Evolutionary conservation across 2,797 vertebrate genomes (phyloP).

Genomic region (Micrastur ruficollis): DNA sequence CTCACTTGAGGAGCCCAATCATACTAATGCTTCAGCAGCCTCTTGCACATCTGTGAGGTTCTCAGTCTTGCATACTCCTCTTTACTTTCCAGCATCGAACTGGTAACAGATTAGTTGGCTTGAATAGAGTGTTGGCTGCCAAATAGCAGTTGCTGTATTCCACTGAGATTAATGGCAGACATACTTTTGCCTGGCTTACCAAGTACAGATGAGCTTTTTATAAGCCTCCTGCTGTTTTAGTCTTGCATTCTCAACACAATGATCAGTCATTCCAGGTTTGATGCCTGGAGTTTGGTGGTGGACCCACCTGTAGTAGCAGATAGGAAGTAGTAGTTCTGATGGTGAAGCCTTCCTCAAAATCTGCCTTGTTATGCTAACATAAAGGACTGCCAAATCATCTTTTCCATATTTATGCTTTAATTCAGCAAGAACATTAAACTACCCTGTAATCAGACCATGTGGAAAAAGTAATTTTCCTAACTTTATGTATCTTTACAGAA

Average conservation of each 20-base stretch:
- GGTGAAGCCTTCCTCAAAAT: background rate
- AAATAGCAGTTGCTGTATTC: background rate
- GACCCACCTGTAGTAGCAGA: background rate
- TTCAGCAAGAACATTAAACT: background rate
- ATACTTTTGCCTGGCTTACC: background rate
- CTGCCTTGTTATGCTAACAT: background rate
- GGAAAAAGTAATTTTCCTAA: background rate
- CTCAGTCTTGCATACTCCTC: background rate
- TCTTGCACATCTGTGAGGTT: background rate
- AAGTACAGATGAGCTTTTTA: background rate
- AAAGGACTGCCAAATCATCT: background rate
- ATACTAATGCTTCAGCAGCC: background rate
- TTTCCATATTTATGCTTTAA: background rate
- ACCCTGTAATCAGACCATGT: background rate
- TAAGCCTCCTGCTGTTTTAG: background rate
- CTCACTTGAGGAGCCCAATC: background rate
- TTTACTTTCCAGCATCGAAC: background rate
- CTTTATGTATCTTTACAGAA: background rate
- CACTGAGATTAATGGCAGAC: background rate
- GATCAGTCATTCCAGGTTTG: background rate
- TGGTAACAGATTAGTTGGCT: background rate
- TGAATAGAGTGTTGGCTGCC: background rate
- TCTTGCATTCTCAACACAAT: background rate
- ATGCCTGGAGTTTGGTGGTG: background rate
- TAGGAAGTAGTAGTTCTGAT: background rate